Base-by-base conservation (phyloP, 2,888 invertebrate species). In the Pristionchus entomophagus region DNA sequence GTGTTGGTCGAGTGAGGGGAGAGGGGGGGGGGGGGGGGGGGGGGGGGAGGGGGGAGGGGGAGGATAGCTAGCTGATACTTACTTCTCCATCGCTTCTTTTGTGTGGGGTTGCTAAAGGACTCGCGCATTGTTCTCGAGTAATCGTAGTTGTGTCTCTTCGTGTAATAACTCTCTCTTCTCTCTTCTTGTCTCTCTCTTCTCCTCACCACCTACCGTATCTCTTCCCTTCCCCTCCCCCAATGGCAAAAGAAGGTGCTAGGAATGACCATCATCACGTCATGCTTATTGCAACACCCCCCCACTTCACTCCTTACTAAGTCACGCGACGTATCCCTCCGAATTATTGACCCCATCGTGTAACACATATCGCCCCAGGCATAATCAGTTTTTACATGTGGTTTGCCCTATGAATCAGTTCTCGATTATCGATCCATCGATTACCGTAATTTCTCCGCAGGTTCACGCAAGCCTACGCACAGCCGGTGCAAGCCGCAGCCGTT, bases 401-500 rank as follows among this genome's bases (percentile, higher is more conserved):
- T 8, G 26, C 6, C 22, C 5, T 22, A 12, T 22, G 26, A 59
- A 12, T 41, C 51, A 51, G 51, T 80, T 51, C 32, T 80, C 77
- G 78, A 80, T 80, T 80, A 51, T 51, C 41, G 49, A 51, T 49
- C 19, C 4, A 32, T 80, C 19, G 29, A 5, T 80, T 80, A 82
- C 45, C 26, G 56, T 41, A 26, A n/a, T 19, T 38, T n/a, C 56
- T 5, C n/a, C 32, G 17, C 12, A 82, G 82, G 82, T 82, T 82
- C 82, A 29, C 81, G 10, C 53, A 56, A 41, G 82, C 82, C 10
- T 82, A 82, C 82, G 19, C 49, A 12, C 82, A 82, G 59, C 82
- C 53, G 59, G 14, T 82, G 59, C 82, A 38, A n/a, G 82, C 59
- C 41, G 35, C 19, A 26, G 35, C 82, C 45, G 59, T 82, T 22